Percentiles rank a stretch among this genome's conserved stretches.
phyloP scores from a whole-genome alignment of 2,797 vertebrate genomes.

The Silurus aristotelis region DNA sequence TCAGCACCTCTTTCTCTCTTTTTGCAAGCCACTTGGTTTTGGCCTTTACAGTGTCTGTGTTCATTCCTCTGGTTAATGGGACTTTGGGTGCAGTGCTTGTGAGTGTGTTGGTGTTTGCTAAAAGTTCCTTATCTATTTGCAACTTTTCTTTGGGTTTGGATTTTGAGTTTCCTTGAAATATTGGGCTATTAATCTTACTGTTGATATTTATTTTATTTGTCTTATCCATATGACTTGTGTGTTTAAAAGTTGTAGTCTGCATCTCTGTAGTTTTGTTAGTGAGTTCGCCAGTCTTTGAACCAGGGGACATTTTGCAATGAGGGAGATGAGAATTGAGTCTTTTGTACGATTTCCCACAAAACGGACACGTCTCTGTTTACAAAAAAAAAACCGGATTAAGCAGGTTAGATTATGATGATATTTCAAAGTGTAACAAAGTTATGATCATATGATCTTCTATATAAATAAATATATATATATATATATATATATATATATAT shows the following conservation, averaged over 20 bases:
- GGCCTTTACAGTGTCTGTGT: conserved; percentile 51
- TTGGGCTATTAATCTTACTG: conserved; percentile 5
- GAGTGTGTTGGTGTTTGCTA: conserved; percentile 3
- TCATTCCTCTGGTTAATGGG: conserved; percentile 8
- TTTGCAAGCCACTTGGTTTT: conserved; percentile 60
- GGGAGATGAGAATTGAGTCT: conserved; percentile 86
- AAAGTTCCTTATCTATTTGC: background rate
- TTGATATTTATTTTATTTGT: background rate
- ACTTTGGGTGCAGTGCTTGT: background rate
- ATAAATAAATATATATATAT: background rate
- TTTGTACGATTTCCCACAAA: conserved; percentile 83
- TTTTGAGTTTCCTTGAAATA: background rate
- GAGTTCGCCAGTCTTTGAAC: conserved; percentile 48
- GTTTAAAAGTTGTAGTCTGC: conserved; percentile 7
- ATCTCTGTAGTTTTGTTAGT: conserved; percentile 43
- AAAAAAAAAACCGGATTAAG: background rate
- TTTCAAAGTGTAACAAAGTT: background rate
- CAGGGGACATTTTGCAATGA: conserved; percentile 76
- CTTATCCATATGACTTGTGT: conserved; percentile 21
- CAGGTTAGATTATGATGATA: background rate
- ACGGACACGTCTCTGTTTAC: conserved; percentile 72
- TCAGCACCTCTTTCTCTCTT: conserved; percentile 38
- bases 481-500: background rate
- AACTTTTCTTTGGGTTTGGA: conserved; percentile 52
- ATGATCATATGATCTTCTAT: background rate